Conservation (phyloP, 2,888 invertebrate genomes). For the Campoletis raptor region DNA sequence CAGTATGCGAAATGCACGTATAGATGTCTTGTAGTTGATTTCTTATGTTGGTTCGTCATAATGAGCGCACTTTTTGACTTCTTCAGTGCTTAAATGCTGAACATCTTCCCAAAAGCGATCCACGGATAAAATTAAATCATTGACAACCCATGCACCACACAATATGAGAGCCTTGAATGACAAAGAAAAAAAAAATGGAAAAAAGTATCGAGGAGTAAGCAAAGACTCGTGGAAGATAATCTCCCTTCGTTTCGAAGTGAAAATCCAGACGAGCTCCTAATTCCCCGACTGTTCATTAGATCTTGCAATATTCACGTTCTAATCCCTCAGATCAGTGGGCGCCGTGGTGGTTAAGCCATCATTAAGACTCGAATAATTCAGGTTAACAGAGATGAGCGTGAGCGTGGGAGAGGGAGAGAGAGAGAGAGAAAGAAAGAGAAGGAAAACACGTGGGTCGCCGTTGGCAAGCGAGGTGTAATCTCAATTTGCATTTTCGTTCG, state of each 20-base stretch:
- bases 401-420: constrained; percentile 47
- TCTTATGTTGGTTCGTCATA: neutral
- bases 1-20: neutral
- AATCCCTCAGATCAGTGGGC: constrained; percentile 84
- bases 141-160: neutral
- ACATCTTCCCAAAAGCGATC: neutral
- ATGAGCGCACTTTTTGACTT: constrained; percentile 30
- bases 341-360: constrained; percentile 83
- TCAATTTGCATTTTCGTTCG: constrained; percentile 84
- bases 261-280: constrained; percentile 79
- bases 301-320: constrained; percentile 83
- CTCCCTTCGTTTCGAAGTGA: constrained; percentile 72
- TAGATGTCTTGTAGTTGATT: neutral
- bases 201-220: neutral
- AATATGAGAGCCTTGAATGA: neutral
- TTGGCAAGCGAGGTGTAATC: constrained; percentile 81
- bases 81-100: neutral
- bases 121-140: constrained; percentile 40
- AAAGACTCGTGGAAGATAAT: constrained; percentile 62
- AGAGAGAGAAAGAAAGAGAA: constrained; percentile 37
- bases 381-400: constrained; percentile 80
- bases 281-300: constrained; percentile 83
- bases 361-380: constrained; percentile 85
- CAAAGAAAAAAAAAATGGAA: neutral
- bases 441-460: constrained; percentile 44